Evolutionary conservation across 1,140 invertebrate genomes (phyloP).

Genomic region (Orchesella cincta): DNA sequence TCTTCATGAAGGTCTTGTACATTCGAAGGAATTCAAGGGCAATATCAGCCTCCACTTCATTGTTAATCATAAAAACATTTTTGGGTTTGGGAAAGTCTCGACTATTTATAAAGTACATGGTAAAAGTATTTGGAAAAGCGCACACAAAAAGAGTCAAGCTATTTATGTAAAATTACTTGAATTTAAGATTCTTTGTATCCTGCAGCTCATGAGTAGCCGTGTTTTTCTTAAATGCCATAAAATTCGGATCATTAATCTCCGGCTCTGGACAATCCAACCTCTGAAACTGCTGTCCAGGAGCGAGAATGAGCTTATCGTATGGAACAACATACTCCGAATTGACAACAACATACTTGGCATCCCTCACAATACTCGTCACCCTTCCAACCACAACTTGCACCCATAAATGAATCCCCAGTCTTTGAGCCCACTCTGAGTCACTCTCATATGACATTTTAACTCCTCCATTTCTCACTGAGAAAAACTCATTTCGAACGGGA

Average conservation of each 20-base stretch:
- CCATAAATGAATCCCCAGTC: conserved; percentile 58
- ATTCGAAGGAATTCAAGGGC: conserved; percentile 37
- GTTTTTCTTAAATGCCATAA: conserved; percentile 34
- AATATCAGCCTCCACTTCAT: conserved; percentile 59
- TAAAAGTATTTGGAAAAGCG: not conserved
- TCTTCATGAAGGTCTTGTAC: conserved; percentile 30
- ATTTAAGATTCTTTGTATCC: not conserved
- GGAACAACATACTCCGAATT: conserved; percentile 59
- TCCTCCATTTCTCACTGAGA: conserved; percentile 57
- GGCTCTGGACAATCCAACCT: conserved; percentile 41
- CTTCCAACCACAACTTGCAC: conserved; percentile 62
- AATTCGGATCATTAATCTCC: conserved; percentile 34
- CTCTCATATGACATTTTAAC: conserved; percentile 52
- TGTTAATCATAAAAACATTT: conserved; percentile 65
- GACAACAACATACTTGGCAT: conserved; percentile 62
- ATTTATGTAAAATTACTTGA: conserved; percentile 9
- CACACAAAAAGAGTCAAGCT: not conserved
- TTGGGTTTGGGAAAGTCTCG: conserved; percentile 53
- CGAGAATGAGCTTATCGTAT: conserved; percentile 66
- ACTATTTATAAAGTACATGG: not conserved
- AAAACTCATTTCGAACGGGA: conserved; percentile 57
- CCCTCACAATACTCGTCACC: conserved; percentile 61
- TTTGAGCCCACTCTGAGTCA: conserved; percentile 37
- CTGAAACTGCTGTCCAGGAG: conserved; percentile 64
- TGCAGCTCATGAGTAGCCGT: not conserved